Evolutionary conservation across 2,888 invertebrate species (phyloP).

Genomic region (Leptogaster cylindrica): DNA sequence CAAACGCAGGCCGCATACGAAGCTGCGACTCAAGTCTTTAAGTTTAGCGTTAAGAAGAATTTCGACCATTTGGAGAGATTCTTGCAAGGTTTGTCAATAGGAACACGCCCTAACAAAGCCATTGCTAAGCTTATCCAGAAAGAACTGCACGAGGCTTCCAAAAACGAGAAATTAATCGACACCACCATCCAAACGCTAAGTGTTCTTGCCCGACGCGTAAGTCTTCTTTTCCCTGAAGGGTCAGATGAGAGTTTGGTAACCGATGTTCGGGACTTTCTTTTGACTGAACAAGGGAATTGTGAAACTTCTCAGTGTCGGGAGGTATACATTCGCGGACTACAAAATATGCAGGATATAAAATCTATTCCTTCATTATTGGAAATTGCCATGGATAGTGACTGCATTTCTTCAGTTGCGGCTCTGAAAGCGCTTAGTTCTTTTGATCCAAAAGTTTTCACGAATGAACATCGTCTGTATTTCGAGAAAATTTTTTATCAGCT

Average conservation of each 20-base stretch:
- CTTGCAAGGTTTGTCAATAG: constrained; percentile 74
- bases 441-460: constrained; percentile 56
- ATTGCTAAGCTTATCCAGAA: constrained; percentile 61
- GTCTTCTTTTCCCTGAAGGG: constrained; percentile 53
- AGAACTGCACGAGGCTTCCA: constrained; percentile 56
- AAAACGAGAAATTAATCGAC: constrained; percentile 68
- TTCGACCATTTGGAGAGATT: constrained; percentile 74
- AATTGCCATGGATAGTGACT: constrained; percentile 63
- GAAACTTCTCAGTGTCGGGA: constrained; percentile 66
- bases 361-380: constrained; percentile 69
- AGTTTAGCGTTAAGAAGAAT: constrained; percentile 62
- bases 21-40: constrained; percentile 71
- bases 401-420: constrained; percentile 69
- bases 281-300: constrained; percentile 64
- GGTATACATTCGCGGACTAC: constrained; percentile 71
- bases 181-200: constrained; percentile 72
- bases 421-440: constrained; percentile 71
- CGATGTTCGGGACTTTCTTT: constrained; percentile 55
- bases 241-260: constrained; percentile 50
- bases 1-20: constrained; percentile 73
- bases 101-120: constrained; percentile 68
- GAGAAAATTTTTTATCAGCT: constrained; percentile 69
- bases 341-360: constrained; percentile 70
- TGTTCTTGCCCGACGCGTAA: constrained; percentile 66
- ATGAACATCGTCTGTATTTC: constrained; percentile 62